A percentile compares a stretch with the other conserved stretches of the same genome.
Evolutionary conservation across 1,140 invertebrate species (phyloP).

Genomic region (Bombyx mori): ASM3026992v2 NC_085121.1:11892501-11893000

Average conservation of each 20-base stretch:
- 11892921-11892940: no score
- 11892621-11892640: conserved; percentile 5
- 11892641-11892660: conserved; percentile 63
- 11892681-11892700: conserved; percentile 47
- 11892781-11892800: conserved; percentile 53
- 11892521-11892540: conserved; percentile 52
- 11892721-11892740: conserved; percentile 45
- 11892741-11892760: conserved; percentile 58
- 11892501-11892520: conserved; percentile 52
- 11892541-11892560: conserved; percentile 34
- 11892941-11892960: no score
- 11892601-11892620: no score
- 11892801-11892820: conserved; percentile 51
- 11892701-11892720: conserved; percentile 49
- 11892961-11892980: no score
- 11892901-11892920: conserved; percentile 1
- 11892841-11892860: conserved; percentile 72
- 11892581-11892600: no score
- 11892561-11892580: conserved; percentile 24
- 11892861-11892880: conserved; percentile 77
- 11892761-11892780: conserved; percentile 36
- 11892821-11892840: conserved; percentile 68
- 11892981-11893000: no score
- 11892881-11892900: conserved; percentile 62
- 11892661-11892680: conserved; percentile 72